Base-by-base conservation (phyloP, 2,797 vertebrate species). In the Apogon hyalosoma region DNA sequence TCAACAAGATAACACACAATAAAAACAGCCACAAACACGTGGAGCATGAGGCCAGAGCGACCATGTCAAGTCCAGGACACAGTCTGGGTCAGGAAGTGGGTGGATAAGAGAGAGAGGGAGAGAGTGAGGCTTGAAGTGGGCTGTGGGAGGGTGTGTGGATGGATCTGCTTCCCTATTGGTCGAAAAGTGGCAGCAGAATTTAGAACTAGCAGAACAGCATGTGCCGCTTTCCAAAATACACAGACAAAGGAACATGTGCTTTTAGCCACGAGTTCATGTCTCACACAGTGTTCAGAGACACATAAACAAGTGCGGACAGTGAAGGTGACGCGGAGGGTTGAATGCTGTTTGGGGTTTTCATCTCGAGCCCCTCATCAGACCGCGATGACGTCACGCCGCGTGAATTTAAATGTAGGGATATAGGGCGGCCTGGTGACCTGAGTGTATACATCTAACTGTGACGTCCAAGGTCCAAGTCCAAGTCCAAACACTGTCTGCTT, bases 81-180 rank as follows among this genome's bases (percentile, higher is more conserved):
- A 21, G 50, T 54, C 31, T 36, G 28, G 28, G 69, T 79, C 73
- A 75, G 53, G 19, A 51, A 41, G 55, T 14, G 24, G 16, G 51
- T 51, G 47, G 19, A 8, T 46, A 31, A 58, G 52, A 53, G 6
- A 53, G 38, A 7, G 53, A 39, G 21, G 49, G 51, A 41, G 39
- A 48, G 6, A 39, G 53, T 45, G 48, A 33, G 11, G 45, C 7
- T 10, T 13, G 58, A 68, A 79, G 21, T 51, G 56, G 56, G 54
- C 18, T 15, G 53, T 7, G 31, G 59, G 70, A 79, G 82, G 90
- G 90, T 71, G 88, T 92, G 89, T 42, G 40, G 36, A 13, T 49
- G 5, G 8, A 15, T 53, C 46, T 47, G 50, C 18, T 24, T 61
- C 74, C 19, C 54, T 82, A 93, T 93, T 93, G 92, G 92, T 45